Evolutionary conservation across 2,797 vertebrate species (phyloP), one percentile per base, ranked within the genome.

Genomic region (Rhincodon typus): DNA sequence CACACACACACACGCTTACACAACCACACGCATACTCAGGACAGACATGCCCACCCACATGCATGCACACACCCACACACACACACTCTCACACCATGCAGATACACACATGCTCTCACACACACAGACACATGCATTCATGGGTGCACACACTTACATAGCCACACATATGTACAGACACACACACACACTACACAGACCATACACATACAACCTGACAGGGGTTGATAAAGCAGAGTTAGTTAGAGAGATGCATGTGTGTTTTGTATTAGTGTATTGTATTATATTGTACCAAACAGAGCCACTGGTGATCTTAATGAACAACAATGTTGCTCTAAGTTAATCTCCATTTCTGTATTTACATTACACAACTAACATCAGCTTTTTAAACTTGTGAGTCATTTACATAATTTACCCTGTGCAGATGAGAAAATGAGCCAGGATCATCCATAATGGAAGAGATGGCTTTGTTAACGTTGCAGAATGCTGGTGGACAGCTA

Each of bases 401-500:
- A 50, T 77, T 95, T 95, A 27, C 94, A 77, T 95, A 77, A 53
- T 77, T 77, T 53, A 95, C n/a, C 50, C 46, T 53, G 27, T 57
- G 42, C 19, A 15, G 46, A 67, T 70, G 94, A 21, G 21, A 93
- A 95, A 94, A 17, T 30, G 69, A 74, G 27, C 70, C 94, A 50
- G 13, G 1, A 27, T 19, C 70, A 95, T 95, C 70, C 70, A 95
- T 77, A 74, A 77, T 95, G 70, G 70, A 77, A n/a, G 67, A 77
- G 42, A 77, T 1, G 21, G 50, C 67, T 95, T 77, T 74, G 69
- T 74, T 94, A 94, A 74, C 25, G 72, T 50, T 19, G 69, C 38
- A 94, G 67, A 30, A 12, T 42, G 12, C 25, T 77, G 46, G 25
- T 70, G 77, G 70, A 1, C 12, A 19, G 25, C 50, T 34, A 19